phyloP scores from a whole-genome alignment of 2,797 vertebrate genomes.

The Sylvia borin region DNA sequence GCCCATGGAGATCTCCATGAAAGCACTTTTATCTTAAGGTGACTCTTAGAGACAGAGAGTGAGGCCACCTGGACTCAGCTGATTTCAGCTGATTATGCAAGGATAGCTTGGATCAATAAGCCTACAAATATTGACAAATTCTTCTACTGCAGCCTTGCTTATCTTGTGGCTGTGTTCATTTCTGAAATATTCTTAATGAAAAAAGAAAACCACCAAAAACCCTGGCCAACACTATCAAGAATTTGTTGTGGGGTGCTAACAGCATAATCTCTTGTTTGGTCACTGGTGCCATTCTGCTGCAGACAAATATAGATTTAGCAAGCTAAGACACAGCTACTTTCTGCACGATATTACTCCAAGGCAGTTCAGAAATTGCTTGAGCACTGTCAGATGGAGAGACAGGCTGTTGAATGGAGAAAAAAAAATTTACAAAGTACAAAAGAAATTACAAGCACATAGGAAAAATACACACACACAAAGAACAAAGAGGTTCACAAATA shows the following conservation, averaged over 20 bases:
- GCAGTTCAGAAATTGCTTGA: conserved; percentile 44
- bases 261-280: conserved; percentile 15
- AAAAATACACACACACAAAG: neutral
- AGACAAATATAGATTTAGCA: conserved; percentile 22
- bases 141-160: neutral
- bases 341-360: conserved; percentile 14
- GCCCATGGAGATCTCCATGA: neutral
- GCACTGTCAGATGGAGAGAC: neutral
- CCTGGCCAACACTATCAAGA: neutral
- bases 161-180: neutral
- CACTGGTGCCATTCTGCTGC: conserved; percentile 13
- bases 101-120: neutral
- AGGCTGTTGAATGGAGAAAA: neutral
- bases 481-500: neutral
- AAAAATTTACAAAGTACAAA: neutral
- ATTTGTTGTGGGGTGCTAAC: conserved; percentile 1
- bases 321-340: neutral
- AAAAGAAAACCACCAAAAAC: neutral
- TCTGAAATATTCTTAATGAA: neutral
- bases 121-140: neutral
- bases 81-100: neutral
- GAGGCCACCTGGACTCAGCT: neutral
- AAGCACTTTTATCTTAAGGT: neutral
- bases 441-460: neutral
- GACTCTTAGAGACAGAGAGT: neutral